Evolutionary conservation across 2,888 invertebrate genomes (phyloP), one percentile per base, ranked within the genome.

Genomic region (Leptinotarsa juncta): DNA sequence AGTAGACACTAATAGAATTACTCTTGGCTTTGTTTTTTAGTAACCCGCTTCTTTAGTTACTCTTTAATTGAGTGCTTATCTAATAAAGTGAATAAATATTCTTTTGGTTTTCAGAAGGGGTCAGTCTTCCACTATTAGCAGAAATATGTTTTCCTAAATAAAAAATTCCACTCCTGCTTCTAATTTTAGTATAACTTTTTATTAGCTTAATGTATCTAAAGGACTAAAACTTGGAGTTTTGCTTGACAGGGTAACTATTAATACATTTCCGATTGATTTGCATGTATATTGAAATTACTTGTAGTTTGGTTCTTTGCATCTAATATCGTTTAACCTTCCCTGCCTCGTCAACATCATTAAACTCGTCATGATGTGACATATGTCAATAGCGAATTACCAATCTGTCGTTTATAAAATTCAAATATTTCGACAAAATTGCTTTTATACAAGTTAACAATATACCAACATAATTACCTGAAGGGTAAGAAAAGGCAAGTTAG

Each of bases 21-120:
- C 20, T 20, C 4, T 23, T 23, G 12, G 53, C 53, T 53, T 53
- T 53, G 53, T 53, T 57, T 57, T 57, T 57, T 23, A 57, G 20
- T 57, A 57, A 57, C 4, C 0, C 20, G 3, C 23, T 57, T 23
- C 14, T 57, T 16, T 62, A 15, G 23, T 23, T 23, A 3, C 26
- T 66, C 23, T 26, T 67, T 60, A 42, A 53, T 50, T 51, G 16
- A 18, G 71, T 55, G 74, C 72, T 75, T n/a, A 62, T 49, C 32
- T 65, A 49, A 48, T 20, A 3, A 18, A 50, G 23, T 67, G n/a
- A 57, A 68, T 65, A 65, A 62, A 42, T 26, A 12, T 70, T 76
- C 74, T 81, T 80, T 83, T 81, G 80, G 82, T 85, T 85, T 86
- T 83, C 85, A 86, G 86, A 83, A 84, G 83, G 78, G 81, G 81